Conservation (phyloP, 2,113 vertebrate species). For the Rafetus swinhoei region DNA sequence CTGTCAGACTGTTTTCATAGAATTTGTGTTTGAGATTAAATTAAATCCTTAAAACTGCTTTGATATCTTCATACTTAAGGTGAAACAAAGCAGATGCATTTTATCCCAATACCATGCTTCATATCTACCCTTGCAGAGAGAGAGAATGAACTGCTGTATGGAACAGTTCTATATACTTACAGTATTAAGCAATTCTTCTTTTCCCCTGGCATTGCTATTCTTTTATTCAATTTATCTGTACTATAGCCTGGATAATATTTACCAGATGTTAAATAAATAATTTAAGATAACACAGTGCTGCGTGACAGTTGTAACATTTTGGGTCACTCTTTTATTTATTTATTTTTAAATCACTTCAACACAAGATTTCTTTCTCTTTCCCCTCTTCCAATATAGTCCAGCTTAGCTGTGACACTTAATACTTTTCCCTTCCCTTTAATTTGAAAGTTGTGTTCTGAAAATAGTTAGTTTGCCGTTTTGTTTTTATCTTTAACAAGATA, state of each 20-base stretch:
- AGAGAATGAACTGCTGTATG: slow-evolving; percentile 72
- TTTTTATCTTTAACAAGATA: slow-evolving; percentile 80
- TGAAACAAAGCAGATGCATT: slow-evolving; percentile 78
- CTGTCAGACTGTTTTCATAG: slow-evolving; percentile 71
- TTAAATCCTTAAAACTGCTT: slow-evolving; percentile 65
- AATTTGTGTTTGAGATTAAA: slow-evolving; percentile 73
- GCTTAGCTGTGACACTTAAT: slow-evolving; percentile 63
- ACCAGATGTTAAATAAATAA: slow-evolving; percentile 82
- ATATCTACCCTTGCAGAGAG: slow-evolving; percentile 60
- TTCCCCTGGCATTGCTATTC: slow-evolving; percentile 71
- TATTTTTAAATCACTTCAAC: slow-evolving; percentile 56
- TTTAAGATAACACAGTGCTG: slow-evolving; percentile 65
- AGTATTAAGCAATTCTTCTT: slow-evolving; percentile 74
- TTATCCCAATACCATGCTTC: slow-evolving; percentile 64
- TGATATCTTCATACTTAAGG: slow-evolving; percentile 75
- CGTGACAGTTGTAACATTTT: slow-evolving; percentile 70
- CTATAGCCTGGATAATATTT: slow-evolving; percentile 75
- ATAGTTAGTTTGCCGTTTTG: slow-evolving; percentile 74
- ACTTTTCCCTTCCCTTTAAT: slow-evolving; percentile 65
- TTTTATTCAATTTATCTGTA: slow-evolving; percentile 78
- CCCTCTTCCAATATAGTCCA: slow-evolving; percentile 56
- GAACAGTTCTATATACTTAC: slow-evolving; percentile 73
- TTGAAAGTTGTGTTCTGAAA: slow-evolving; percentile 67
- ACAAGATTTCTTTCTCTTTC: slow-evolving; percentile 40
- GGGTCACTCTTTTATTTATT: slow-evolving; percentile 70